These are phyloP conservation scores for Megastigmus dorsalis DNA, from an alignment of 2,888 invertebrate species.

Conservation along the genomic window DNA sequence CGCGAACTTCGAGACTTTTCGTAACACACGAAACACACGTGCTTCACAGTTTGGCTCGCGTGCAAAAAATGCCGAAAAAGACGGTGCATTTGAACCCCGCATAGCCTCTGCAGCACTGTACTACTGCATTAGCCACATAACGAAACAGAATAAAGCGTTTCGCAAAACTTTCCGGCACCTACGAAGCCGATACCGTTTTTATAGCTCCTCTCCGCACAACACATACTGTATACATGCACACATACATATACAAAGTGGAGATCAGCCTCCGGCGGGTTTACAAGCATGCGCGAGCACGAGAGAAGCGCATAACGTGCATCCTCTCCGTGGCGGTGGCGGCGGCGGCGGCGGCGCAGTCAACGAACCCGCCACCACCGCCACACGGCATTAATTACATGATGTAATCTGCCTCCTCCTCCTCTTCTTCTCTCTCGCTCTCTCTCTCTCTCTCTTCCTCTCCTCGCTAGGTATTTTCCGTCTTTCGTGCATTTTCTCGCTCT, in stretches of 20 bases:
- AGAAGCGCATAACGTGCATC: constrained; percentile 37
- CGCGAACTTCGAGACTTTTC: not conserved
- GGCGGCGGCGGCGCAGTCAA: constrained; percentile 66
- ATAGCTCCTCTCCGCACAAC: constrained; percentile 5
- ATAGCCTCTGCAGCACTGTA: no score
- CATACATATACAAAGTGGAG: not conserved
- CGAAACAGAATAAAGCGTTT: not conserved
- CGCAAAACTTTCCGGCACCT: constrained; percentile 22
- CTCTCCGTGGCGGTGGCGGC: no score
- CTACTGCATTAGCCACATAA: not conserved
- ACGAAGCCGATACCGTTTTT: constrained; percentile 21
- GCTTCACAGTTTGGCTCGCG: no score
- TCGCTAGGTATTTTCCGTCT: no score
- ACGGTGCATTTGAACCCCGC: no score
- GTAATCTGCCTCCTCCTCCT: constrained; percentile 61
- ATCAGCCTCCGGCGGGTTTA: not conserved
- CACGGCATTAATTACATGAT: constrained; percentile 70
- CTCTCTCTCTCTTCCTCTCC: not conserved
- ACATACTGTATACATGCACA: not conserved
- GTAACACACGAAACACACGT: not conserved
- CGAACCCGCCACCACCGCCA: constrained; percentile 60
- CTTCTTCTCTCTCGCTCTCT: constrained; percentile 10
- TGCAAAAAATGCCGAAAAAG: no score
- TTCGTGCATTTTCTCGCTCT: not conserved
- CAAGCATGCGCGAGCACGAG: constrained; percentile 8